Base-by-base conservation (phyloP, 2,888 invertebrate species). In the Caenorhabditis sulstoni region DNA sequence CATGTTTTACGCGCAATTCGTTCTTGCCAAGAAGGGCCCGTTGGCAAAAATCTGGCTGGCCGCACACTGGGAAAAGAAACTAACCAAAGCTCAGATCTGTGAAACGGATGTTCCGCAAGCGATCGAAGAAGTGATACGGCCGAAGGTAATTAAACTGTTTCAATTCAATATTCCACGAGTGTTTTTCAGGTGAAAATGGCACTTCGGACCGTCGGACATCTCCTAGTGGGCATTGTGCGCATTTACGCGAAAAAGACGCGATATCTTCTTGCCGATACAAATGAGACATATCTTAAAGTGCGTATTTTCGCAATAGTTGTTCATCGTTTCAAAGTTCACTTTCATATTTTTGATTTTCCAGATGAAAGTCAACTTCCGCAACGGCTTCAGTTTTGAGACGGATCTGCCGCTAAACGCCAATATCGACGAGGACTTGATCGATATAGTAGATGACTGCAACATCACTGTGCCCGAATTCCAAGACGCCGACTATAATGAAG, bases 11-110 rank as follows among this genome's bases (percentile, higher is more conserved):
- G 80, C 80, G n/a, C 80, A 75, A 23, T 75, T 75, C 22, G 62
- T 80, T 11, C 66, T 80, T 1, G 75, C 80, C 14, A 80, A 75
- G 22, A 80, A 98, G 91, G 99, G 99, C 91, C 98, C 98, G 37
- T 91, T 99, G 93, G 97, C 98, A n/a, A 94, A 97, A 90, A 97
- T 99, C 91, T 99, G 99, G 99, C 93, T 99, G 90, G 99, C 99
- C 71, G 99, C 98, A 86, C 98, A 99, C 92, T 99, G 99, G 99
- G 99, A 99, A 91, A 98, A 98, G 91, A 99, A 99, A 91, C 92
- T 99, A 67, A 98, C 99, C 5, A 98, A 98, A 91, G 97, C 98
- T 76, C 97, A 99, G 93, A 97, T 99, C 58, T 98, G 97, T 91
- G 98, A 99, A 92, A 98, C 98, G 0, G 97, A 98, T 90, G 98